phyloP scores from a whole-genome alignment of 2,797 vertebrate genomes.

The Lacerta viridis region DNA sequence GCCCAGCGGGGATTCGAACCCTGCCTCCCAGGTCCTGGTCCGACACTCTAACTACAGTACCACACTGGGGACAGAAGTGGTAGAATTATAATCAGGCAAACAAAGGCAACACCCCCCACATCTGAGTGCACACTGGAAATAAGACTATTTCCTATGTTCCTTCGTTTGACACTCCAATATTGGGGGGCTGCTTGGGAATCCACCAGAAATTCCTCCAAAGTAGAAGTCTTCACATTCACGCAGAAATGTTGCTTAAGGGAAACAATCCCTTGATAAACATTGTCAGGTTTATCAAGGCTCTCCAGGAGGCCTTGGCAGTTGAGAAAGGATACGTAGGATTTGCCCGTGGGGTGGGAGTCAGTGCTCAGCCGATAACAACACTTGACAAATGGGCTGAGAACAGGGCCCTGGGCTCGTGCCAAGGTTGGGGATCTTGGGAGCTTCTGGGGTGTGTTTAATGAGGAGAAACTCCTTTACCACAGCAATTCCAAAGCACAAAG shows the following conservation, averaged over 20 bases:
- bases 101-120: background rate
- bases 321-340: background rate
- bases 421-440: constrained; percentile 12
- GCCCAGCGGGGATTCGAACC: no score
- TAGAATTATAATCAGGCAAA: background rate
- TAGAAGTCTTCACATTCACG: background rate
- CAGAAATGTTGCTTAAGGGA: background rate
- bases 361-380: background rate
- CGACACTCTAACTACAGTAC: no score
- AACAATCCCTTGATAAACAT: background rate
- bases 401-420: accelerated
- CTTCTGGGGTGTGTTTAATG: background rate
- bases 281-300: background rate
- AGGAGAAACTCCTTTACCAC: background rate
- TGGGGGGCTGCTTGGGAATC: background rate
- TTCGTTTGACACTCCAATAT: background rate
- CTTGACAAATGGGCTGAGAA: accelerated
- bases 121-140: no score
- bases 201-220: no score
- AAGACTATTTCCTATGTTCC: no score
- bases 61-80: no score
- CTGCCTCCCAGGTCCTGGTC: no score
- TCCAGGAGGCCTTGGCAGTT: background rate
- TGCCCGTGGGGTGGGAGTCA: background rate
- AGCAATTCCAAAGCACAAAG: constrained; percentile 36